Evolutionary conservation across 2,113 vertebrate genomes (phyloP).

Genomic region (Clupea harengus): DNA sequence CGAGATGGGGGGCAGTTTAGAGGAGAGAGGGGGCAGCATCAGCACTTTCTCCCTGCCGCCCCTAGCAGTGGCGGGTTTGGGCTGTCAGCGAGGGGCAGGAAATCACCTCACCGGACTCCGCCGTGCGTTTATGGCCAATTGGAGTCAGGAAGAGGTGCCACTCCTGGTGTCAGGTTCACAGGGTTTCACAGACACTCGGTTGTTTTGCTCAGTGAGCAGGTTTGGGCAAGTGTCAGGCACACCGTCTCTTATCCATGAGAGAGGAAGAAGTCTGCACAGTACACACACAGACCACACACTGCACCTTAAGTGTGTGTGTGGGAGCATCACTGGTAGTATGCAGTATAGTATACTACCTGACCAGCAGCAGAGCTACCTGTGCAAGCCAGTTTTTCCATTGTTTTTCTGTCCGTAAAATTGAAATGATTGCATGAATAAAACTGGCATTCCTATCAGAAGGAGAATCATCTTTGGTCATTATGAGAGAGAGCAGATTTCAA

Average conservation of each 20-base stretch:
- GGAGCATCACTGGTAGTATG: not conserved
- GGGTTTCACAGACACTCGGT: not conserved
- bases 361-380: not conserved
- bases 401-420: too few species aligned
- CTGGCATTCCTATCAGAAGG: too few species aligned
- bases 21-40: not conserved
- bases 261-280: too few species aligned
- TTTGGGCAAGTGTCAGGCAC: not conserved
- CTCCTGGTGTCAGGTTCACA: not conserved
- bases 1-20: not conserved
- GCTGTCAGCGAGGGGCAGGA: not conserved
- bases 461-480: too few species aligned
- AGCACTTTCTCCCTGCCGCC: not conserved
- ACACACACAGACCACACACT: too few species aligned
- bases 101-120: not conserved
- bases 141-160: not conserved
- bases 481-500: too few species aligned
- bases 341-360: not conserved
- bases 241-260: too few species aligned
- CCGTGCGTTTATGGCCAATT: not conserved
- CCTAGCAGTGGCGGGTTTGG: not conserved
- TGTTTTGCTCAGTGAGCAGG: not conserved
- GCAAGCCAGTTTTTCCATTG: too few species aligned
- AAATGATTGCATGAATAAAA: too few species aligned
- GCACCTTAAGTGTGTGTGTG: too few species aligned